phyloP scores from a whole-genome alignment of 2,888 invertebrate species.

The Callyntrura sp. region DNA sequence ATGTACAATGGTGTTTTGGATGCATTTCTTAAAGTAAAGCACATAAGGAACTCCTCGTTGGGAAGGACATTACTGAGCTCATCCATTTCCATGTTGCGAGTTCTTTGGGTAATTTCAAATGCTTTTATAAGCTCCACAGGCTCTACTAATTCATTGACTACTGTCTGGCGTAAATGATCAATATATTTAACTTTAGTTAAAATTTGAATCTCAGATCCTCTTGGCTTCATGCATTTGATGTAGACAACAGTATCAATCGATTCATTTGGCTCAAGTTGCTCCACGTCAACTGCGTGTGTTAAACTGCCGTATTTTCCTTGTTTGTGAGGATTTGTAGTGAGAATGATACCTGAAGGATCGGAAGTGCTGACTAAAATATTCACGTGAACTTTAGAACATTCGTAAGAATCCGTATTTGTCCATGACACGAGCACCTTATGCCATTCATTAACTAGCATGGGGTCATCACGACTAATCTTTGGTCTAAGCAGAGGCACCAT shows the following conservation, averaged over 20 bases:
- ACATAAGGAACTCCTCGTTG: slow-evolving; percentile 75
- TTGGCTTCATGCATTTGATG: slow-evolving; percentile 59
- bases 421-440: slow-evolving; percentile 77
- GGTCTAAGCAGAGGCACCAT: slow-evolving; percentile 77
- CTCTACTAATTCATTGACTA: slow-evolving; percentile 78
- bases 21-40: slow-evolving; percentile 75
- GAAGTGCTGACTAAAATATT: slow-evolving; percentile 62
- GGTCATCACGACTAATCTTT: slow-evolving; percentile 75
- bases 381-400: slow-evolving; percentile 58
- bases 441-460: slow-evolving; percentile 81
- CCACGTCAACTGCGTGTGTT: slow-evolving; percentile 71
- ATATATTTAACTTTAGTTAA: slow-evolving; percentile 80
- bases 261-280: slow-evolving; percentile 61
- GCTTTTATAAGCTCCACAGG: slow-evolving; percentile 78
- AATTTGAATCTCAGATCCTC: slow-evolving; percentile 76
- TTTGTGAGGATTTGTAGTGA: slow-evolving; percentile 63
- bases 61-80: slow-evolving; percentile 62
- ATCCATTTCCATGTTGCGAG: slow-evolving; percentile 68
- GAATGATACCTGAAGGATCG: slow-evolving; percentile 74
- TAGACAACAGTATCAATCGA: slow-evolving; percentile 63
- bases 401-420: slow-evolving; percentile 78
- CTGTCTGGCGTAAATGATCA: slow-evolving; percentile 73
- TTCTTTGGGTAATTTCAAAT: slow-evolving; percentile 73
- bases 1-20: slow-evolving; percentile 59
- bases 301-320: slow-evolving; percentile 65